Evolutionary conservation across 2,797 vertebrate genomes (phyloP), one percentile per base, ranked within the genome.

Genomic region (Calcarius lapponicus): DNA sequence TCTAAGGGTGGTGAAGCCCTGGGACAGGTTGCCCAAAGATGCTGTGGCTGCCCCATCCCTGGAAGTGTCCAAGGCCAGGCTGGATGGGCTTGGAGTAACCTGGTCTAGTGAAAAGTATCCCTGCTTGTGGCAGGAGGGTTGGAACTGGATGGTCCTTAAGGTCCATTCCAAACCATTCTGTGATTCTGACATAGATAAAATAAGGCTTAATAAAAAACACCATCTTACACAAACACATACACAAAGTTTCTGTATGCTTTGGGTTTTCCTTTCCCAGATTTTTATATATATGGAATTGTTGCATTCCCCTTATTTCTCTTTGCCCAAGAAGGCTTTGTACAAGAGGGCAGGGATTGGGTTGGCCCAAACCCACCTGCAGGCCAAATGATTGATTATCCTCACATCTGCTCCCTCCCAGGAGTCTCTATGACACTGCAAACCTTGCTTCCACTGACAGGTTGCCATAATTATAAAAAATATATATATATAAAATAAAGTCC

Each of bases 1-100:
- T 42, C 0, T 36, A 18, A 58, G 29, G 3, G 6, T 26, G 18
- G 1, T 14, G 29, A 34, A 9, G 25, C 17, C 0, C 17, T 58
- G 57, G 28, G 5, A 82, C 24, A 51, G n/a, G 25, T 0, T 64
- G 17, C 17, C 50, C 65, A 71, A 29, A 64, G 20, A 51, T 40
- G 10, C 9, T 53, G 45, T 53, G 72, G n/a, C 5, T 65, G n/a
- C 3, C 11, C 29, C n/a, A 65, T 47, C 15, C 14, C n/a, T 83
- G 12, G 25, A 34, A 65, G 4, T 65, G 21, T 10, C 2, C 21
- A 28, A 28, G 45, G 31, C 6, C 58, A 72, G 29, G n/a, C 9
- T 71, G 38, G 65, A 71, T 22, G 12, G 17, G n/a, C 51, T 64
- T 2, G 2, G n/a, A 71, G 21, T n/a, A 58, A 0, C 6, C 20